These are phyloP conservation scores for Aphidoletes aphidimyza DNA, from an alignment of 2,888 invertebrate species.

Conservation along the genomic window DNA sequence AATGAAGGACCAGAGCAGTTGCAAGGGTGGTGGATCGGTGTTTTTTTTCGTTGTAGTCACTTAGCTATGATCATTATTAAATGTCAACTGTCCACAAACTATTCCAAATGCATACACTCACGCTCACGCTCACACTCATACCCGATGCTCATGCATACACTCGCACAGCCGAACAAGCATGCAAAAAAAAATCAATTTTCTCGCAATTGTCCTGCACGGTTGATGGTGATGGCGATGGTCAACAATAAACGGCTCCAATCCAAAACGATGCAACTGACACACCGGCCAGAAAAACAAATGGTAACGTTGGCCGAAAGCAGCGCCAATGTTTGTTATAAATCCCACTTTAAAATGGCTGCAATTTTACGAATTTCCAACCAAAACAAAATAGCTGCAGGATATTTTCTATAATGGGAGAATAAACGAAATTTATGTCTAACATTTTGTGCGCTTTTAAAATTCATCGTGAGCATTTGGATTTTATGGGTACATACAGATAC, in stretches of 20 bases:
- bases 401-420: constrained; percentile 41
- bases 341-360: neutral
- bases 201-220: constrained; percentile 38
- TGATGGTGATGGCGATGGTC: constrained; percentile 24
- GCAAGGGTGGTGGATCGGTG: neutral
- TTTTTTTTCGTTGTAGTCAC: neutral
- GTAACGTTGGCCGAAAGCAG: constrained; percentile 12
- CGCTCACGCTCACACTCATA: neutral
- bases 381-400: constrained; percentile 40
- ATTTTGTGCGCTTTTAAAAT: constrained; percentile 17
- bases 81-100: constrained; percentile 51
- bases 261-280: constrained; percentile 37
- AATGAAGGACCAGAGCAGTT: too few species aligned
- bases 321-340: constrained; percentile 37
- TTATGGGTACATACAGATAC: neutral
- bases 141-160: neutral
- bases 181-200: constrained; percentile 31
- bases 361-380: constrained; percentile 36
- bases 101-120: neutral
- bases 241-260: constrained; percentile 1
- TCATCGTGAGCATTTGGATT: constrained; percentile 20
- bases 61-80: constrained; percentile 49
- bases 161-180: neutral
- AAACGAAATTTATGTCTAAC: constrained; percentile 45
- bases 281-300: constrained; percentile 25